Evolutionary conservation across 2,797 vertebrate genomes (phyloP), one percentile per base, ranked within the genome.

Genomic region (Pempheris klunzingeri): DNA sequence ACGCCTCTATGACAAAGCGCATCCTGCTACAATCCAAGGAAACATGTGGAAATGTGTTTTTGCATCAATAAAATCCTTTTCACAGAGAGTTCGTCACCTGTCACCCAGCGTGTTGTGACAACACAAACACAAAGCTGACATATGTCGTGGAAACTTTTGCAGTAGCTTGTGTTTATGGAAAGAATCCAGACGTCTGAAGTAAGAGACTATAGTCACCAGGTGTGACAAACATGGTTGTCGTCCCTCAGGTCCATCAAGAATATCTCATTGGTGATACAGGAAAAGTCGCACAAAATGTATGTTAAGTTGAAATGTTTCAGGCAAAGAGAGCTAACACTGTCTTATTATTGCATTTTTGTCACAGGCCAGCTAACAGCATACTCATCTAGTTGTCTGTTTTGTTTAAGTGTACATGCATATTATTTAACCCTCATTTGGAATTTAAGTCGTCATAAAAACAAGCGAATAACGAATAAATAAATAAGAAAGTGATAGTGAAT

Each of bases 81-180:
- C 69, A 36, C 15, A 11, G 26, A 53, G 46, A 43, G 22, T 32
- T 44, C 1, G 41, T 71, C 57, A 50, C 71, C 26, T 74, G 52
- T 65, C 26, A 66, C 63, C 38, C 43, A n/a, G 47, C 10, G 0
- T 89, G 81, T 90, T 90, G 72, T 88, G 81, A 79, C 83, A 89
- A 89, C 78, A 83, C 24, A 17, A n/a, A 1, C 28, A 24, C 11
- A 74, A 46, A 62, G 9, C 41, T 73, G 18, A 30, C 57, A 28
- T 38, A 66, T 78, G 70, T 83, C 81, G 90, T 88, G 82, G 82
- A 85, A 90, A 88, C 59, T 44, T 81, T 61, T 15, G 5, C 18
- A 12, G 43, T 4, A 41, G 4, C 0, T 32, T 28, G 3, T 70
- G 39, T 46, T 32, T 47, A 12, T 50, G 18, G 7, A 67, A 52